These are phyloP conservation scores for Willisornis vidua DNA, from an alignment of 2,113 vertebrate genomes.

Conservation along the genomic window DNA sequence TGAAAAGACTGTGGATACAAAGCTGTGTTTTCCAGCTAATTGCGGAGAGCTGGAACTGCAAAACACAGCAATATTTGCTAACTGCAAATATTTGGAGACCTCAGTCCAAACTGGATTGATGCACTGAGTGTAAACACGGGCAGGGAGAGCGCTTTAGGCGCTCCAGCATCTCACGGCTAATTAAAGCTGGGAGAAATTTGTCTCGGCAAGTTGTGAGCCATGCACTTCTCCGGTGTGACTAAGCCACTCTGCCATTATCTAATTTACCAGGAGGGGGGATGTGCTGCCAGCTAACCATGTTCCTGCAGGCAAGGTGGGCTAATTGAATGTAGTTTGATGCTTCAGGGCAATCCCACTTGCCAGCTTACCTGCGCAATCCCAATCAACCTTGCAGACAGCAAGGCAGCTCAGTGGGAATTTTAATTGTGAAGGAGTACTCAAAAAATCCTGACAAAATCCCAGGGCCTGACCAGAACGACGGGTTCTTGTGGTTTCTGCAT, in stretches of 20 bases:
- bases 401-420: neutral
- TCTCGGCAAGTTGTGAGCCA: conserved; percentile 46
- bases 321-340: neutral
- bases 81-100: conserved; percentile 33
- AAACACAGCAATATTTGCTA: conserved; percentile 14
- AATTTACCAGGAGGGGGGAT: neutral
- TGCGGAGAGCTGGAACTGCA: neutral
- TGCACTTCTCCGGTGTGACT: neutral
- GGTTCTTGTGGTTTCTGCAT: conserved; percentile 6
- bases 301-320: neutral
- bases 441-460: neutral
- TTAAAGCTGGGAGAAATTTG: conserved; percentile 46
- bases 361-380: neutral
- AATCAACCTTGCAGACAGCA: neutral
- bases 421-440: neutral
- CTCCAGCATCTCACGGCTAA: neutral
- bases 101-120: neutral
- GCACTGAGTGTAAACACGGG: neutral
- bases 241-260: neutral
- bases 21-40: neutral
- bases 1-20: neutral
- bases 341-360: neutral
- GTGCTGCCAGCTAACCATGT: conserved; percentile 28
- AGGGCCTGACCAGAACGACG: neutral
- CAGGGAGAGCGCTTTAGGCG: neutral